A percentile compares a stretch with the other conserved stretches of the same genome.
Conservation (phyloP, 2,888 invertebrate genomes). For the Aspidiotus destructor region DNA sequence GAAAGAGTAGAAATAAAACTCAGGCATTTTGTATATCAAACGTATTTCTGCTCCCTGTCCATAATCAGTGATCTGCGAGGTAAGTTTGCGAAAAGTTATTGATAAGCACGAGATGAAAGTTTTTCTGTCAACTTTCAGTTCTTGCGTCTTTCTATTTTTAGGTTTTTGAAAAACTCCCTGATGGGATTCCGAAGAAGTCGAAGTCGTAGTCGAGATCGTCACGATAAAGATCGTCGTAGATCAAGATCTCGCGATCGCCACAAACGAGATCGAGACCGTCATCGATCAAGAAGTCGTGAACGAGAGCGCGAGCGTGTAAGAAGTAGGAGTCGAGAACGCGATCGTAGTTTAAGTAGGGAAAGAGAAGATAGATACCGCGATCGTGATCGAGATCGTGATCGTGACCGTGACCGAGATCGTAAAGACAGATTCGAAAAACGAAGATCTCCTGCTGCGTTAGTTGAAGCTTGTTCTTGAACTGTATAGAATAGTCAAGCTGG, state of each 20-base stretch:
- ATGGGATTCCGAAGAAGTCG: slow-evolving; percentile 28
- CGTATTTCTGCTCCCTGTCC: no score
- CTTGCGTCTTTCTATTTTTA: not conserved
- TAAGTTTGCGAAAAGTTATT: no score
- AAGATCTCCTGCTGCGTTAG: slow-evolving; percentile 10
- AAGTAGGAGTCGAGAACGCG: slow-evolving; percentile 37
- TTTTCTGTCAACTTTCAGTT: not conserved
- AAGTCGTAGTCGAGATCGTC: slow-evolving; percentile 30
- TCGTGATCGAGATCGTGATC: slow-evolving; percentile 26
- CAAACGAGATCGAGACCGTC: slow-evolving; percentile 44
- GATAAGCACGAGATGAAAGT: not conserved
- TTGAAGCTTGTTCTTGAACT: not conserved
- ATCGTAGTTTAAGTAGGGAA: slow-evolving; percentile 41
- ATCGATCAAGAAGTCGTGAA: slow-evolving; percentile 36
- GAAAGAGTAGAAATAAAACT: no score
- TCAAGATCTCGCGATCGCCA: slow-evolving; percentile 44
- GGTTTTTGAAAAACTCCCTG: not conserved
- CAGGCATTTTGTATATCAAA: no score
- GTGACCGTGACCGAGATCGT: slow-evolving; percentile 34
- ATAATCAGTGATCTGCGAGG: no score
- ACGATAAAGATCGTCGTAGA: slow-evolving; percentile 39
- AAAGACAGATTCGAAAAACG: slow-evolving; percentile 30
- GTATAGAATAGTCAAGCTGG: not conserved
- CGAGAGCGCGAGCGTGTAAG: slow-evolving; percentile 34
- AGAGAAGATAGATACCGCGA: not conserved